Evolutionary conservation across 53 echinoderm and acorn worm genomes (phyloP), one percentile per base, ranked within the genome.

Genomic region (Arbacia lixula): DNA sequence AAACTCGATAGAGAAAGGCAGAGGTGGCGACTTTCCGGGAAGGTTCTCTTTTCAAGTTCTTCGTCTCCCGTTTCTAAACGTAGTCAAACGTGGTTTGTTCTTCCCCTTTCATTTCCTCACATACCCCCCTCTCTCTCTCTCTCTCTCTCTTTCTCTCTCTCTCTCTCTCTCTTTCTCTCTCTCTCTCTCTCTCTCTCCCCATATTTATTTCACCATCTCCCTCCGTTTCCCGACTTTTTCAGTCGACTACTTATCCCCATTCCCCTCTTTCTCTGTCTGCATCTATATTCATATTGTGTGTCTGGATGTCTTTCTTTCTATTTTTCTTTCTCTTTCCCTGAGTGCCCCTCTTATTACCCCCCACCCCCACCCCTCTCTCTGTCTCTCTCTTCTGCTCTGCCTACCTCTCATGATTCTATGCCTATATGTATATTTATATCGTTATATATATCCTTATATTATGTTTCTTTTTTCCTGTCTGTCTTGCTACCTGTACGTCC

Each of bases 1-100:
- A 42, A 71, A 71, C 71, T 71, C 71, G 71, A 71, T 71, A 53
- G 32, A 12, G 43, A 69, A 53, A 46, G 74, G 34, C 53, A 30
- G 52, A 74, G 74, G 53, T 74, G 53, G 52, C 34, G 51, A n/a
- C 33, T 53, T 74, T 53, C n/a, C 5, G 25, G 43, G 69, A 28
- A 69, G 26, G 43, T 53, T 71, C 30, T n/a, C 30, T 12, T 2
- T 46, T 25, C 71, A 12, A 17, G 51, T 46, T 29, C 25, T 46
- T 53, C 46, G 49, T 2, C 53, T n/a, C n/a, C 43, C 43, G 42
- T 42, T 69, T 1, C 2, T 35, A 32, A 27, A 43, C 69, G 42
- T 63, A 62, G 21, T 22, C 1, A 38, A 21, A 36, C 14, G 12
- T 8, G 8, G 9, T 25, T 57, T 21, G 9, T 26, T 57, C 57